Evolutionary conservation across 2,797 vertebrate species (phyloP).

Genomic region (Rhinichthys osculus): DNA sequence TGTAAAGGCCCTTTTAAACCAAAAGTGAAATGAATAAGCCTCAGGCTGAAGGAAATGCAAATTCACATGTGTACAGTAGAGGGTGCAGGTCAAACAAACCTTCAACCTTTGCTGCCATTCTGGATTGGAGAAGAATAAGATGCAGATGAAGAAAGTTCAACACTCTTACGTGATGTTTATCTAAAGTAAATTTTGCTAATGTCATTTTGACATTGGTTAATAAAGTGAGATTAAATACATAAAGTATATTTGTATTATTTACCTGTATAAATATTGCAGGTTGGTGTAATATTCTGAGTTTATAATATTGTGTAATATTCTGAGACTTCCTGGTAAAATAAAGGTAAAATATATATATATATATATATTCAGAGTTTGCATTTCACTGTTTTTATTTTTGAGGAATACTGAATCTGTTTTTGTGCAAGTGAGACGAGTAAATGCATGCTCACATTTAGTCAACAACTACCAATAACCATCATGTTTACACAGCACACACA

Average conservation of each 20-base stretch:
- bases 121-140: not conserved
- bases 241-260: too few relatives aligned
- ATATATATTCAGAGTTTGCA: not conserved
- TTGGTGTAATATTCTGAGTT: not conserved
- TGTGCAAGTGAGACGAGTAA: not conserved
- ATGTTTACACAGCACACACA: not conserved
- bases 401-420: not conserved
- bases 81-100: not conserved
- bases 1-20: not conserved
- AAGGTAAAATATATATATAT: too few relatives aligned
- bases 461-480: not conserved
- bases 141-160: not conserved
- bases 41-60: not conserved
- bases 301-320: not conserved
- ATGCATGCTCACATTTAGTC: not conserved
- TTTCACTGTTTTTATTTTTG: not conserved
- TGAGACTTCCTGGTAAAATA: not conserved
- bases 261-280: not conserved
- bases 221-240: not conserved
- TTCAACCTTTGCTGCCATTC: not conserved
- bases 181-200: not conserved
- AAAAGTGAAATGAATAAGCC: not conserved
- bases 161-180: not conserved
- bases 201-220: not conserved
- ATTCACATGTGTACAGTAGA: not conserved